Evolutionary conservation across 2,797 vertebrate species (phyloP).

Genomic region (Sebastes goodei): DNA sequence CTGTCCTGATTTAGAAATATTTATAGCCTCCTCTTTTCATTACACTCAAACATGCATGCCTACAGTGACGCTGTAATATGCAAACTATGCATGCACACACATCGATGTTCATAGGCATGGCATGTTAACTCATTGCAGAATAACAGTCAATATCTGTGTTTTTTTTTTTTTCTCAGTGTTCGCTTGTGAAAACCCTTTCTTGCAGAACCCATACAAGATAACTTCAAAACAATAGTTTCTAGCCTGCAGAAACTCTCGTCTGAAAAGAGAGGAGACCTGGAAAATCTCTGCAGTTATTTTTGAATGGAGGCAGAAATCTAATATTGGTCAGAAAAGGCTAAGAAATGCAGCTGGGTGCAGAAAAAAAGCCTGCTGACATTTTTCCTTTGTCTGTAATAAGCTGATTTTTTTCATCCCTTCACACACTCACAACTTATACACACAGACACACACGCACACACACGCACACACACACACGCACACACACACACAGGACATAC

Average conservation of each 20-base stretch:
- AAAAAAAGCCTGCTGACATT: slow-evolving; percentile 45
- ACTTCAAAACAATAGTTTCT: slow-evolving; percentile 38
- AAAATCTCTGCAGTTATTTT: slow-evolving; percentile 34
- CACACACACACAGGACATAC: neutral
- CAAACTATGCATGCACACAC: neutral
- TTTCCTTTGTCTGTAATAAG: slow-evolving; percentile 52
- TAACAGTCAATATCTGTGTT: neutral
- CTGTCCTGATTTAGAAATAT: slow-evolving; percentile 51
- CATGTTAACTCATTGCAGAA: neutral
- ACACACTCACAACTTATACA: neutral
- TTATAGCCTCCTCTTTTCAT: slow-evolving; percentile 13
- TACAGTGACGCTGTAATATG: neutral
- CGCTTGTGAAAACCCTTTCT: too few species aligned
- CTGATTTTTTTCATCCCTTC: slow-evolving; percentile 22
- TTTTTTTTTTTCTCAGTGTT: neutral
- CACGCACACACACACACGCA: neutral
- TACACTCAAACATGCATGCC: slow-evolving; percentile 8
- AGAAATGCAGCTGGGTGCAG: slow-evolving; percentile 35
- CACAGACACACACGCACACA: neutral
- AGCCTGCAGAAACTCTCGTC: slow-evolving; percentile 23
- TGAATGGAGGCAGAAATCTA: slow-evolving; percentile 45
- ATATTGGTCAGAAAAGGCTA: slow-evolving; percentile 48
- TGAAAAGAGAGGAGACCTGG: slow-evolving; percentile 11
- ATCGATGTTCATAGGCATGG: too few species aligned
- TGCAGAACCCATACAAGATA: neutral